These are phyloP conservation scores for Leucophenga maculata DNA, from an alignment of 2,888 invertebrate genomes.

Conservation along the genomic window DNA sequence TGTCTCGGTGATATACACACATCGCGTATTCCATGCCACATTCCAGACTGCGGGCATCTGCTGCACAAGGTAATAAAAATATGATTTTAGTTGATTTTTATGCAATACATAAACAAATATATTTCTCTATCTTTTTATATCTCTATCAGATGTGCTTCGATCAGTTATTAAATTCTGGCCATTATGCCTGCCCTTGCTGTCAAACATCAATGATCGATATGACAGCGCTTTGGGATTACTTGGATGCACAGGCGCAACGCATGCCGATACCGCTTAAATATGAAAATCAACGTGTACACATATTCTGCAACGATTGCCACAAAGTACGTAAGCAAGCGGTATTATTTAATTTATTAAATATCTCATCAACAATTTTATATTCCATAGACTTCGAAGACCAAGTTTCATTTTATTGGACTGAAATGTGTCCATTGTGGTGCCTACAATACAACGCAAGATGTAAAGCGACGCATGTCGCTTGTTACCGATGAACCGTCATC, in stretches of 20 bases:
- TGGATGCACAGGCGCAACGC: slow-evolving; percentile 86
- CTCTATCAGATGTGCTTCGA: slow-evolving; percentile 80
- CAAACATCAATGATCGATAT: slow-evolving; percentile 91
- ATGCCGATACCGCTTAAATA: slow-evolving; percentile 91
- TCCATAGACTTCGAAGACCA: slow-evolving; percentile 83
- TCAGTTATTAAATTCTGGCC: slow-evolving; percentile 80
- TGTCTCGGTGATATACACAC: slow-evolving; percentile 94
- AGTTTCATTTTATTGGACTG: slow-evolving; percentile 89
- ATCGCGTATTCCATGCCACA: slow-evolving; percentile 89
- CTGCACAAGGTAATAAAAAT: slow-evolving; percentile 77
- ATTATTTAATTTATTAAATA: not conserved
- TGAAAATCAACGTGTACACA: slow-evolving; percentile 83
- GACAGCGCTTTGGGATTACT: slow-evolving; percentile 80
- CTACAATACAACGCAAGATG: slow-evolving; percentile 88
- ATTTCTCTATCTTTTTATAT: no score
- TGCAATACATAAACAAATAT: no score
- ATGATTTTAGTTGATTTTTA: no score
- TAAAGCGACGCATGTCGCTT: slow-evolving; percentile 68
- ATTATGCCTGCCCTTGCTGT: slow-evolving; percentile 91
- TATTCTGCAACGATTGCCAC: slow-evolving; percentile 93
- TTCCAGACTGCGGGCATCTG: slow-evolving; percentile 91
- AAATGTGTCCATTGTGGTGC: slow-evolving; percentile 92
- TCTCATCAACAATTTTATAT: slow-evolving; percentile 31
- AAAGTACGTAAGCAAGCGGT: slow-evolving; percentile 75
- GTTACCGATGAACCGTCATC: slow-evolving; percentile 67